Evolutionary conservation across 1,140 invertebrate genomes (phyloP), one percentile per base, ranked within the genome.

Genomic region (Schlechtendalia chinensis): DNA sequence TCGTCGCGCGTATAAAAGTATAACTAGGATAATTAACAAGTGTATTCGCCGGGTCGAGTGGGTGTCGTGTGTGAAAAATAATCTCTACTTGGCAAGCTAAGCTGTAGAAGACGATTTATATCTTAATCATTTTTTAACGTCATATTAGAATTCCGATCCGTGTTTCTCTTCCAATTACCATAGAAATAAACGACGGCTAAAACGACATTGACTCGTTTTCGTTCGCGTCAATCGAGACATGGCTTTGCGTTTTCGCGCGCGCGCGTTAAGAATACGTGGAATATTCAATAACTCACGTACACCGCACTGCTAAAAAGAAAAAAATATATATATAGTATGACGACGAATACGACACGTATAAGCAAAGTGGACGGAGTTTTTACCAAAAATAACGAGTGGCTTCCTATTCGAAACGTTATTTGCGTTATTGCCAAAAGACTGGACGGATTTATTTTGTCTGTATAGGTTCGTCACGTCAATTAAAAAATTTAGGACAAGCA

Each of bases 91-190:
- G 56, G 74, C 74, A 77, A 58, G 1, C 56, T 8, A 50, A 47
- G 22, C 27, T 17, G 3, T 1, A 39, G 32, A 39, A 56, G 72
- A 58, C 32, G 39, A 22, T 59, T 59, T 45, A 61, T 45, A 61
- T 77, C 58, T 27, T 39, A 22, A 47, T 77, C 74, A 77, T 77
- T 77, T 45, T 59, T 61, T 61, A 50, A 61, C 32, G 56, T 77
- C 74, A 12, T 47, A 61, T 61, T 77, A 61, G 27, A 77, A 77
- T 39, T 8, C 32, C 3, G 8, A 39, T 61, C 24, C 27, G 16
- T 59, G 39, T 61, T 77, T 47, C 8, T 61, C 14, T 59, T 61
- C n/a, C n/a, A 77, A 77, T 61, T 77, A 47, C 47, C 58, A 61
- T 5, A 0, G 16, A 61, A 47, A 77, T 29, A 47, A 71, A 71